These are phyloP conservation scores for Ictidomys tridecemlineatus DNA, from an alignment of 2,113 vertebrate species.

Conservation along the genomic window DNA sequence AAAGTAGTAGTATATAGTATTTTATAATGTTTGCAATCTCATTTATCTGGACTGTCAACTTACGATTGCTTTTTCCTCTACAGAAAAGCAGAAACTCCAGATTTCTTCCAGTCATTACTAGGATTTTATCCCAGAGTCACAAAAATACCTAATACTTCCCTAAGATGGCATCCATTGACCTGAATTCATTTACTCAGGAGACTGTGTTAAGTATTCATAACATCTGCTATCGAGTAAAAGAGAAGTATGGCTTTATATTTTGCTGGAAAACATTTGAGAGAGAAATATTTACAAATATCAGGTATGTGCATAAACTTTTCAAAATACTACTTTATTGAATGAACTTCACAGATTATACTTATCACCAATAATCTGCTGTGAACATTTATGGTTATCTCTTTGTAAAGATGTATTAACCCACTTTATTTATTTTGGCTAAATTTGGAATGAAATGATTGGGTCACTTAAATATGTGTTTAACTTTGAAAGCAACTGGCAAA, in stretches of 20 bases:
- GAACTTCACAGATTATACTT: not conserved
- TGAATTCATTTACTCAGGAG: not conserved
- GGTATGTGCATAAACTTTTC: slow-evolving; percentile 79
- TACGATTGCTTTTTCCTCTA: not conserved
- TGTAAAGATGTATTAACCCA: not conserved
- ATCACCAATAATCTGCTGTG: not conserved
- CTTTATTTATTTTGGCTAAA: slow-evolving; percentile 39
- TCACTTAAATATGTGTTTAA: not conserved
- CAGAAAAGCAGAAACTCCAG: not conserved
- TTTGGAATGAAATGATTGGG: not conserved
- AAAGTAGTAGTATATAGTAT: too few relatives aligned
- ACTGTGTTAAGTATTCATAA: slow-evolving; percentile 85
- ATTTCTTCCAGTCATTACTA: not conserved
- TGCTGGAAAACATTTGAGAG: slow-evolving; percentile 72
- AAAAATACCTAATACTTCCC: not conserved
- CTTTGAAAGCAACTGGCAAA: not conserved
- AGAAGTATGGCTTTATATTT: slow-evolving; percentile 80
- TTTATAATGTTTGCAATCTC: not conserved
- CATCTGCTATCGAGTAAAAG: slow-evolving; percentile 86
- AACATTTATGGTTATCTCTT: not conserved
- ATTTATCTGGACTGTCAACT: slow-evolving; percentile 13
- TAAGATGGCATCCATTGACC: not conserved
- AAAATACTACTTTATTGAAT: not conserved
- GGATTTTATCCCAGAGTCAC: not conserved
- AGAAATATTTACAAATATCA: slow-evolving; percentile 87